Evolutionary conservation across 2,113 vertebrate species (phyloP), one percentile per base, ranked within the genome.

Genomic region (Gallinago undulata): DNA sequence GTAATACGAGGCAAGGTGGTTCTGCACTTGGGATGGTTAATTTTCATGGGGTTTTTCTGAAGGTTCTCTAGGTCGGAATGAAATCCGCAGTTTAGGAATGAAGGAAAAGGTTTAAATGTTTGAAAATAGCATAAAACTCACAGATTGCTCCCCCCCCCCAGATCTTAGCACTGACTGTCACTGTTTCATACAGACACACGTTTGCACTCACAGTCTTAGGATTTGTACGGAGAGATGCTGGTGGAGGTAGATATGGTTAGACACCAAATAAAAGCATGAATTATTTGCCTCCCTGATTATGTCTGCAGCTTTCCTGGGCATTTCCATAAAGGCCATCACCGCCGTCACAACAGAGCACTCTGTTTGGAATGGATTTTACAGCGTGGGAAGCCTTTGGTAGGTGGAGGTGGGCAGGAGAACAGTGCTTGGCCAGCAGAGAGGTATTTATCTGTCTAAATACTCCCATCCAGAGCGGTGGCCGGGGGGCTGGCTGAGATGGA

Each of bases 281-380:
- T 86, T 69, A 15, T 30, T n/a, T 8, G 67, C 47, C 55, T 16
- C 67, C 73, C 43, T 72, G 87, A 45, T 87, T 33, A 6, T 68
- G 39, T 12, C 83, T 72, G 66, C 75, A 88, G 82, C 85, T 72
- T 7, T 3, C 43, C 82, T 4, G 60, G 63, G 48, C 53, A 60
- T 39, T 59, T 68, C 89, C 53, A 23, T 4, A 14, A 4, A 5
- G 19, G 51, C 47, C 4, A 13, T 50, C 33, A 21, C 51, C 56
- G 18, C 27, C 21, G 1, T 0, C 7, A 1, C 18, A 22, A 16
- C 1, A 2, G 25, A 50, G n/a, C 50, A 3, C 18, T 7, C 28
- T 10, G 21, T 17, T 74, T 39, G 27, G 13, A 19, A 9, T 23
- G 27, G 63, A 2, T 35, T 69, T 24, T 14, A 4, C 67, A 24